These are phyloP conservation scores for Orientallactaga sibirica DNA, from an alignment of 2,797 vertebrate genomes.

Conservation along the genomic window DNA sequence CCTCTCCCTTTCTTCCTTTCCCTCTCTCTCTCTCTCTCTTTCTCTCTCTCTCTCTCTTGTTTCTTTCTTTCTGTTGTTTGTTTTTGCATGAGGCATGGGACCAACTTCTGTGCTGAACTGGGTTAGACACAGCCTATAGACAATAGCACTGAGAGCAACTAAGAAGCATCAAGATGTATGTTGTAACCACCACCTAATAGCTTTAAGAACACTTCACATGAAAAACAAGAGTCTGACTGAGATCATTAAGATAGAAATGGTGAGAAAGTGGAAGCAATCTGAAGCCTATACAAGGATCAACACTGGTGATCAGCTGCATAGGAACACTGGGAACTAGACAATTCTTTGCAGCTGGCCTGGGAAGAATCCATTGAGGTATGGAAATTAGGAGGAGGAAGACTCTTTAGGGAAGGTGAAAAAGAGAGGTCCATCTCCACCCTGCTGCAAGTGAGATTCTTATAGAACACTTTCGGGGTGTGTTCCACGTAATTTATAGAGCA, in stretches of 20 bases:
- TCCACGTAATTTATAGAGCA: background rate
- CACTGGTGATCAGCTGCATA: background rate
- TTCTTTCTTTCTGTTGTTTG: too few species aligned
- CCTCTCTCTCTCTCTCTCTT: too few species aligned
- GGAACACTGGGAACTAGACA: too few species aligned
- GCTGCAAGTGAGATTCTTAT: background rate
- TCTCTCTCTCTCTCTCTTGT: background rate
- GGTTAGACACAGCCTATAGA: background rate
- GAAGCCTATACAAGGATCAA: background rate
- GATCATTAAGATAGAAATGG: background rate
- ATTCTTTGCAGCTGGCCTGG: background rate
- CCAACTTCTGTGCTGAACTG: background rate
- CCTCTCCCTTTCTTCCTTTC: too few species aligned
- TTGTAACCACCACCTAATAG: background rate
- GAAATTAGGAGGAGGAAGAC: background rate
- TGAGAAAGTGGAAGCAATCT: background rate
- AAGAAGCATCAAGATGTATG: background rate
- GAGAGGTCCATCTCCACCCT: background rate
- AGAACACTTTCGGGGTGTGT: background rate
- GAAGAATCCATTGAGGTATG: too few species aligned
- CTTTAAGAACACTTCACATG: background rate
- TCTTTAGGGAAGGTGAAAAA: background rate
- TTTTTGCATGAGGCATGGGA: background rate
- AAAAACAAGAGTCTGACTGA: background rate
- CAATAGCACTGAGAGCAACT: background rate